Conservation (phyloP, 2,113 vertebrate species). For the Symphodus melops region DNA sequence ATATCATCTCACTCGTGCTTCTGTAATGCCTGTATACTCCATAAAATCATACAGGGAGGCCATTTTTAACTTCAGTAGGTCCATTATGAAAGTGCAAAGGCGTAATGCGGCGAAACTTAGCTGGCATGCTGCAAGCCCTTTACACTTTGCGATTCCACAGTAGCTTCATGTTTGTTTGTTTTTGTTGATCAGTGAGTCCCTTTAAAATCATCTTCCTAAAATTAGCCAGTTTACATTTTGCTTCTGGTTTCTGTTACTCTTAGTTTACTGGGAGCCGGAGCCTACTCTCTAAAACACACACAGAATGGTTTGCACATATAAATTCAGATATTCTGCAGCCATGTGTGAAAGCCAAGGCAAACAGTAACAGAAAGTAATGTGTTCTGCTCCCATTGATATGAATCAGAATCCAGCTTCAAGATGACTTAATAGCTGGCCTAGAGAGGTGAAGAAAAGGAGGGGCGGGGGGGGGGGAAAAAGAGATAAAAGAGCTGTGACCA, state of each 20-base stretch:
- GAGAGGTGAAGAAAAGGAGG: constrained; percentile 30
- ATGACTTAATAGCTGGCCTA: constrained; percentile 42
- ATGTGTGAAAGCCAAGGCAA: constrained; percentile 45
- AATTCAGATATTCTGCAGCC: constrained; percentile 29
- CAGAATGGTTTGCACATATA: constrained; percentile 27
- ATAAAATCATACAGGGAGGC: too few species aligned
- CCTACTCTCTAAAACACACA: constrained; percentile 21
- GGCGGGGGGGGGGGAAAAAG: constrained; percentile 6
- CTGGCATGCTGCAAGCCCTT: too few species aligned
- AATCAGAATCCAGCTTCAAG: constrained; percentile 46
- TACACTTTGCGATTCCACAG: too few species aligned
- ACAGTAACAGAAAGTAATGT: constrained; percentile 7
- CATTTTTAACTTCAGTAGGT: too few species aligned
- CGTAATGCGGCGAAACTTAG: too few species aligned
- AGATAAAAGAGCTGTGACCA: constrained; percentile 59
- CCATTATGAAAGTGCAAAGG: too few species aligned
- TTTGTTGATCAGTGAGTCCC: too few species aligned
- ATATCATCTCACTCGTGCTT: too few species aligned
- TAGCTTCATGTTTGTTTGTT: too few species aligned
- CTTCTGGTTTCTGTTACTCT: constrained; percentile 5
- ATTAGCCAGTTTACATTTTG: background rate
- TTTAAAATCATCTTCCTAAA: background rate
- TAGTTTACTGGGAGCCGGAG: constrained; percentile 6
- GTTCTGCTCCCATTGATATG: constrained; percentile 28
- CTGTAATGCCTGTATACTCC: too few species aligned